Conservation (phyloP, 2,113 vertebrate species). For the Dasypus novemcinctus region DNA sequence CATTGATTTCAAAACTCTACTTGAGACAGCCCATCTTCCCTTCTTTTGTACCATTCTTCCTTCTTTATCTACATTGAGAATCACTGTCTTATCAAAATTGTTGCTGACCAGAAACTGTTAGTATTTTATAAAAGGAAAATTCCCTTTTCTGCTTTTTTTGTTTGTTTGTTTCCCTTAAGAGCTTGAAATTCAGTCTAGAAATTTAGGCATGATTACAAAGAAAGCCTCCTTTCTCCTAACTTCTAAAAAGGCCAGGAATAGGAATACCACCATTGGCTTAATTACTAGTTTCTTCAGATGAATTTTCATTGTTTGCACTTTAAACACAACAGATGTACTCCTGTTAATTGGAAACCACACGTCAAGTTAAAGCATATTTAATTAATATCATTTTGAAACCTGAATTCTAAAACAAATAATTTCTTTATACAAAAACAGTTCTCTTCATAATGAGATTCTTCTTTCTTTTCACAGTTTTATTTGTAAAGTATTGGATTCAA, state of each 20-base stretch:
- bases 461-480: constrained; percentile 41
- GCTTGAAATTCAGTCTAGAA: not conserved
- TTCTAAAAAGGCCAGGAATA: not conserved
- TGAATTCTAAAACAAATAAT: constrained; percentile 40
- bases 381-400: constrained; percentile 12
- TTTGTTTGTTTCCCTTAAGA: not conserved
- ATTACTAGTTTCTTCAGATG: not conserved
- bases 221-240: not conserved
- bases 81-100: not conserved
- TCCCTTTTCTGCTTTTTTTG: not conserved
- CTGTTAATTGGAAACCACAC: constrained; percentile 41
- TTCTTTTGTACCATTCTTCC: too few species aligned
- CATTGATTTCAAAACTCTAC: not conserved
- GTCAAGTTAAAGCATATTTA: constrained; percentile 1
- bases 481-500: not conserved
- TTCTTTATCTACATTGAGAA: not conserved
- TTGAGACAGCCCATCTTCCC: rapidly evolving
- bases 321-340: not conserved
- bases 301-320: constrained; percentile 40
- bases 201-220: not conserved
- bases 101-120: not conserved
- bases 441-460: constrained; percentile 15
- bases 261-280: not conserved
- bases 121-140: not conserved
- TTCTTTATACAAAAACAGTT: not conserved